Conservation (phyloP, 2,888 invertebrate genomes). For the Erynnis tages region DNA sequence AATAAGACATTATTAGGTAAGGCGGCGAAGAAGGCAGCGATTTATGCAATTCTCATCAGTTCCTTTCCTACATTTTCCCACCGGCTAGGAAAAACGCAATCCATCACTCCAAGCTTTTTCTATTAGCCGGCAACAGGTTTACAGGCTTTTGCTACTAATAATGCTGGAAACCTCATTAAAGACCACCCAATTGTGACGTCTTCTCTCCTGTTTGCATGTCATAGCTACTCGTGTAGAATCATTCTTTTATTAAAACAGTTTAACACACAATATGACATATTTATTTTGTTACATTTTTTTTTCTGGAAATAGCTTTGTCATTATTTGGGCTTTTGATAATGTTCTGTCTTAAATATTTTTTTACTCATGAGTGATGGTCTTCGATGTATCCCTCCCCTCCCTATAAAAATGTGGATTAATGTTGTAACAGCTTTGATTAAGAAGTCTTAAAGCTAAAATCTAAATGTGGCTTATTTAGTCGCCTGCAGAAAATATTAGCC, state of each 20-base stretch:
- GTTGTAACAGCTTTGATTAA: too few relatives aligned
- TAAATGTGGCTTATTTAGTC: neutral
- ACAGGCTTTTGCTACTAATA: neutral
- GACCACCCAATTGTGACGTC: constrained; percentile 1
- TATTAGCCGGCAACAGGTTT: constrained; percentile 13
- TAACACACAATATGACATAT: too few relatives aligned
- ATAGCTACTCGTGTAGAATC: too few relatives aligned
- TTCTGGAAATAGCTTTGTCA: too few relatives aligned
- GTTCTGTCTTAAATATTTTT: too few relatives aligned
- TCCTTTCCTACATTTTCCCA: constrained; percentile 9
- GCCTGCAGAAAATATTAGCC: neutral
- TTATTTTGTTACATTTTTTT: too few relatives aligned
- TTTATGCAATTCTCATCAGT: constrained; percentile 26
- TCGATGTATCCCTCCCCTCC: too few relatives aligned
- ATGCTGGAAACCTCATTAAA: neutral
- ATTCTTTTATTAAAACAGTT: too few relatives aligned
- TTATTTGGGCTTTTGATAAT: too few relatives aligned
- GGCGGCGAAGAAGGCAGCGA: constrained; percentile 14
- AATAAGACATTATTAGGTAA: constrained; percentile 26
- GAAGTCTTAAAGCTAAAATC: too few relatives aligned
- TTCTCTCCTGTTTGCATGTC: neutral
- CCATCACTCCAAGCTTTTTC: constrained; percentile 24
- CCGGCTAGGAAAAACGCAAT: constrained; percentile 17
- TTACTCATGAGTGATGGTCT: too few relatives aligned
- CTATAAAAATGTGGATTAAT: too few relatives aligned